A percentile compares a stretch with the other conserved stretches of the same genome.
These are phyloP conservation scores for Varanus komodoensis DNA, from an alignment of 2,113 vertebrate genomes.

Conservation along the genomic window DNA sequence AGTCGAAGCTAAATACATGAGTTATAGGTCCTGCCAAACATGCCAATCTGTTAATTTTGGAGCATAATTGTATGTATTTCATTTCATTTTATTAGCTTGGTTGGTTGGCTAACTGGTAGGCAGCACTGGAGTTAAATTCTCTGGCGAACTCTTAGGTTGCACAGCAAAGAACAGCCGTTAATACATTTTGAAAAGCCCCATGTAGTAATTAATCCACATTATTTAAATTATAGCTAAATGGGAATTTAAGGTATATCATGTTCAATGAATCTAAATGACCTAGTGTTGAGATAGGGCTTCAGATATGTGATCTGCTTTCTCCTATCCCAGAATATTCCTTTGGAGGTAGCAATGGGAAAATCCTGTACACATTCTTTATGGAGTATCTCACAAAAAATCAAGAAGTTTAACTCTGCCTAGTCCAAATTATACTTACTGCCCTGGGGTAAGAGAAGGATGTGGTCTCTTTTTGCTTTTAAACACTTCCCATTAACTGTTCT, in stretches of 20 bases:
- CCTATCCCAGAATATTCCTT: neutral
- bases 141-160: slow-evolving; percentile 49
- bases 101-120: neutral
- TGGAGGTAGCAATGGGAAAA: neutral
- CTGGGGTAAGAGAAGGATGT: slow-evolving; percentile 26
- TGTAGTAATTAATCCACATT: slow-evolving; percentile 45
- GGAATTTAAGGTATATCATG: slow-evolving; percentile 9
- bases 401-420: slow-evolving; percentile 38
- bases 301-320: slow-evolving; percentile 9
- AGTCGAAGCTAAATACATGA: neutral
- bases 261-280: slow-evolving; percentile 18
- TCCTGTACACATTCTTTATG: slow-evolving; percentile 41
- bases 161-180: slow-evolving; percentile 45
- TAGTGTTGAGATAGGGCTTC: neutral
- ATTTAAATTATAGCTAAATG: neutral
- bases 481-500: slow-evolving; percentile 53
- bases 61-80: neutral
- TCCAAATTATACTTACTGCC: slow-evolving; percentile 34
- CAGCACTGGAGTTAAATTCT: slow-evolving; percentile 31
- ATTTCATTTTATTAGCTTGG: neutral
- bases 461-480: slow-evolving; percentile 6
- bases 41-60: neutral
- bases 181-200: slow-evolving; percentile 19
- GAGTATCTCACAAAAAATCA: slow-evolving; percentile 15
- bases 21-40: neutral